phyloP scores from a whole-genome alignment of 2,888 invertebrate species.

The Leptopterna dolabrata region DNA sequence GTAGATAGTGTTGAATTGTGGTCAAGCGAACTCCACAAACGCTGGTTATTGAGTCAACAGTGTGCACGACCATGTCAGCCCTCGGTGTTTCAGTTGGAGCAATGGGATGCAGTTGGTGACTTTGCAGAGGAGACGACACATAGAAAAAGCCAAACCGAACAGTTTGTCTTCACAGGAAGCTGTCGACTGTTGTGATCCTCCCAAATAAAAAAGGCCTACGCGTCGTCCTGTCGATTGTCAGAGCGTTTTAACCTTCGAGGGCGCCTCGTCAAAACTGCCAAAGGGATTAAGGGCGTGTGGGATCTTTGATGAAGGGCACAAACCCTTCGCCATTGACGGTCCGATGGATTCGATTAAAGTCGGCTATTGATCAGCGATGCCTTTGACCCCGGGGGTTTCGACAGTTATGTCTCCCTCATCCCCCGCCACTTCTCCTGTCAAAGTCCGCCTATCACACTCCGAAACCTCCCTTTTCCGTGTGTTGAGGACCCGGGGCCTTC shows the following conservation, averaged over 20 bases:
- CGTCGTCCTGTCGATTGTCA: background rate
- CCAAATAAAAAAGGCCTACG: background rate
- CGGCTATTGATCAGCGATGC: constrained; percentile 32
- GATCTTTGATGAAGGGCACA: background rate
- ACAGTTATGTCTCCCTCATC: constrained; percentile 10
- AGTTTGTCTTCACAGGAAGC: background rate
- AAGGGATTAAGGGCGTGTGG: background rate
- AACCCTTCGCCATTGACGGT: background rate
- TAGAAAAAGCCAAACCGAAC: no score
- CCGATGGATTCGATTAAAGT: constrained; percentile 37
- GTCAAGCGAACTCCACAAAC: no score
- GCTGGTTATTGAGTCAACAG: no score
- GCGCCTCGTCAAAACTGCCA: background rate
- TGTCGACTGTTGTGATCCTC: background rate
- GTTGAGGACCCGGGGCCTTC: background rate
- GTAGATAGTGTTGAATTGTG: no score
- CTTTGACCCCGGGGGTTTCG: constrained; percentile 29
- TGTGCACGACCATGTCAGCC: no score
- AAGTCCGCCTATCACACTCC: background rate
- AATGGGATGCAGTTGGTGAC: no score
- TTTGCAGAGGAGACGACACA: no score
- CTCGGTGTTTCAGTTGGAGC: no score
- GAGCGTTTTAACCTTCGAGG: background rate
- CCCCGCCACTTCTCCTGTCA: background rate
- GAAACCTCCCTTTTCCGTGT: background rate